Evolutionary conservation across 2,797 vertebrate genomes (phyloP).

Genomic region (Argentina silus): DNA sequence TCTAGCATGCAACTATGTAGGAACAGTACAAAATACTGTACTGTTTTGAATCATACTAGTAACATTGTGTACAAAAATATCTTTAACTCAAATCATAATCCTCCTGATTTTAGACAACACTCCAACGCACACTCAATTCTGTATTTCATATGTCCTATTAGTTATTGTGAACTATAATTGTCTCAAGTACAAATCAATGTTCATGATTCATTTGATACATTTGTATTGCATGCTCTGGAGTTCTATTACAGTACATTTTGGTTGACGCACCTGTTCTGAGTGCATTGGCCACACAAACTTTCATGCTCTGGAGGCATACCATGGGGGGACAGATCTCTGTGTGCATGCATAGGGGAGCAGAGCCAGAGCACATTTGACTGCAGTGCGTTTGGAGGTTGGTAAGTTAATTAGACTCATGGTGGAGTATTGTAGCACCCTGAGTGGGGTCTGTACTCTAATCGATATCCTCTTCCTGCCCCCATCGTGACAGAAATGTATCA

Average conservation of each 20-base stretch:
- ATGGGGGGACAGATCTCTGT: not conserved
- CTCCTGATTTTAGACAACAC: no score
- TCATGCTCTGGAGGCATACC: not conserved
- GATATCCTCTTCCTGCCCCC: conserved; percentile 69
- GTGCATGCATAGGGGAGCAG: conserved; percentile 25
- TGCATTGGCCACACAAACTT: no score
- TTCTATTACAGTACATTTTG: no score
- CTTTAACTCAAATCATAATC: no score
- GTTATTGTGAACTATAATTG: not conserved
- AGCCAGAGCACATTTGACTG: conserved; percentile 27
- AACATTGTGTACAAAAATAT: no score
- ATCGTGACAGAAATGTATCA: conserved; percentile 63
- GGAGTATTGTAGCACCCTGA: conserved; percentile 33
- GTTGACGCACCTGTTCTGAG: no score
- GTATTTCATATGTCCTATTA: not conserved
- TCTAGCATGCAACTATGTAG: no score
- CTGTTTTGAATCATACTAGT: no score
- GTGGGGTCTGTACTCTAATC: conserved; percentile 48
- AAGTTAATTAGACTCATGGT: conserved; percentile 57
- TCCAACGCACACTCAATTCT: not conserved
- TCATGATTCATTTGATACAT: not conserved
- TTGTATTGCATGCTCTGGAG: not conserved
- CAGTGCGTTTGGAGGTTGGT: conserved; percentile 37
- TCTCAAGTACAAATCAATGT: not conserved
- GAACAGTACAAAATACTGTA: no score